These are phyloP conservation scores for Vicugna pacos DNA, from an alignment of 2,113 vertebrate species.

Conservation along the genomic window DNA sequence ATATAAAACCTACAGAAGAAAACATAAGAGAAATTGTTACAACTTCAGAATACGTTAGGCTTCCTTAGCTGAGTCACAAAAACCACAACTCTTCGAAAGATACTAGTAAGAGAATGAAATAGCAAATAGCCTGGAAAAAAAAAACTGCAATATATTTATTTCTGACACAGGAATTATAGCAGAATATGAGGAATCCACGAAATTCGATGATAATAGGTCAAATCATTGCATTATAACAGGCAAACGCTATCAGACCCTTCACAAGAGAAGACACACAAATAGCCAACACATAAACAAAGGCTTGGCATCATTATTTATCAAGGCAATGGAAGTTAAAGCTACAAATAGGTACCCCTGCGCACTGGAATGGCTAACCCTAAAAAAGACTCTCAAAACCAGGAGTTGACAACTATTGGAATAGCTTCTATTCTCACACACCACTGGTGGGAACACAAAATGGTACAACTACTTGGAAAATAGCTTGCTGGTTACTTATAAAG, in stretches of 20 bases:
- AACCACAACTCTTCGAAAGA: not conserved
- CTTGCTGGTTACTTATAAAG: not conserved
- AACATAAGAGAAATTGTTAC: not conserved
- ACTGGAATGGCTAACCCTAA: not conserved
- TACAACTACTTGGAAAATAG: not conserved
- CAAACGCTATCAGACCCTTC: not conserved
- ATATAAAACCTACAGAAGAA: not conserved
- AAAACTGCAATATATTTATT: not conserved
- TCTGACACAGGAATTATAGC: not conserved
- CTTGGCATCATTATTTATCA: not conserved
- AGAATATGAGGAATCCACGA: not conserved
- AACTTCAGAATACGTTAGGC: not conserved
- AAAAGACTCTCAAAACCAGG: not conserved
- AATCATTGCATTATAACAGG: not conserved
- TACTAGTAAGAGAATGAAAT: not conserved
- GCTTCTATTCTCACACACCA: not conserved
- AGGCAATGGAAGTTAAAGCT: not conserved
- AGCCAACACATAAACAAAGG: not conserved
- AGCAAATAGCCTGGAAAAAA: not conserved
- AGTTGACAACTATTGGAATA: not conserved
- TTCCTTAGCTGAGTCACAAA: not conserved
- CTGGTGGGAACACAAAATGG: not conserved
- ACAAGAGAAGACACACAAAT: not conserved
- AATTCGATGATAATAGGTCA: not conserved
- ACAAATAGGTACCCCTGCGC: not conserved